phyloP scores from a whole-genome alignment of 1,140 invertebrate genomes.

The Teleogryllus occipitalis region DNA sequence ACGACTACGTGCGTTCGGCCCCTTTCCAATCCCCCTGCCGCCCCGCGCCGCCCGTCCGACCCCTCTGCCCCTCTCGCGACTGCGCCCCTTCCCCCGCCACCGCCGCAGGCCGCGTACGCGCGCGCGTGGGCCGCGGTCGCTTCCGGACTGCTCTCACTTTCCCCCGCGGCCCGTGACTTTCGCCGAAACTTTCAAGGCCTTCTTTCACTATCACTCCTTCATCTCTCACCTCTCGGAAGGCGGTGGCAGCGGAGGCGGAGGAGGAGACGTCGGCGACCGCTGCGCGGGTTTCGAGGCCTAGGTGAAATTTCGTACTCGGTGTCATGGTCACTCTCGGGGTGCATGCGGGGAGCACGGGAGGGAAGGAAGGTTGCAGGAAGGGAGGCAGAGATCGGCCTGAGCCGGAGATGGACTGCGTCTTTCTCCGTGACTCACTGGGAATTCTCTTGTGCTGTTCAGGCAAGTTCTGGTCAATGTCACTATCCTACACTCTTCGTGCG shows the following conservation, averaged over 20 bases:
- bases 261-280: too few relatives aligned
- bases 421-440: too few relatives aligned
- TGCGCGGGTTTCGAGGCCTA: background rate
- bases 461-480: too few relatives aligned
- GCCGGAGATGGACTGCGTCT: too few relatives aligned
- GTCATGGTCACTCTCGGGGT: background rate
- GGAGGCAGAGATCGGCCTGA: too few relatives aligned
- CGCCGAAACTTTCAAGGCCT: constrained; percentile 3
- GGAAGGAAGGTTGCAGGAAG: background rate
- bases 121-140: too few relatives aligned
- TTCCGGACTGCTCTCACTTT: background rate
- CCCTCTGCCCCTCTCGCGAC: too few relatives aligned
- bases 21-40: background rate
- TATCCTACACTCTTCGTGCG: too few relatives aligned
- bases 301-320: background rate
- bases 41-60: too few relatives aligned
- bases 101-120: background rate
- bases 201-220: background rate
- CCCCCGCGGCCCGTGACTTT: background rate
- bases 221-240: background rate
- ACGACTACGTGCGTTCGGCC: background rate
- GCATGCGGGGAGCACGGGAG: background rate
- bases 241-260: too few relatives aligned
- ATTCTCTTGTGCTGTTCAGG: too few relatives aligned
- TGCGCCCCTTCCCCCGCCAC: too few relatives aligned